Conservation (phyloP, 2,113 vertebrate species). For the Haemorhous mexicanus region DNA sequence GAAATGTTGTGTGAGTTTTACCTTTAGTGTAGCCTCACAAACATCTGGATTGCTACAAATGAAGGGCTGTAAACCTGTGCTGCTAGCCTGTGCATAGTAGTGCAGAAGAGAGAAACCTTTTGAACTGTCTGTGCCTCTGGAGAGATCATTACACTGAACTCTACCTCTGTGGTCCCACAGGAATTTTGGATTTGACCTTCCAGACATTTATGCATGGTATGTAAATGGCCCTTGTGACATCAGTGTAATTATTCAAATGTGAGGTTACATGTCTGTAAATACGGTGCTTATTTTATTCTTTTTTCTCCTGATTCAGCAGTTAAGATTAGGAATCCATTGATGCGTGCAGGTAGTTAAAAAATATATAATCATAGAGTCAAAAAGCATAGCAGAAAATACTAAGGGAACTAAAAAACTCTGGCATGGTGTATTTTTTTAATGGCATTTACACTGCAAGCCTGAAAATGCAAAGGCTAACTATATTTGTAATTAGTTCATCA, state of each 20-base stretch:
- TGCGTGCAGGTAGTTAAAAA: neutral
- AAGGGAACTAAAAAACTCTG: slow-evolving; percentile 11
- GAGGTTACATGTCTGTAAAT: neutral
- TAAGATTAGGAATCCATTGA: neutral
- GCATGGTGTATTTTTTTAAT: neutral
- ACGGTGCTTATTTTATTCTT: neutral
- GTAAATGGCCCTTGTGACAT: neutral
- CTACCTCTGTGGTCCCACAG: neutral
- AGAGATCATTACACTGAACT: neutral
- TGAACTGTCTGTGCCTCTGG: neutral
- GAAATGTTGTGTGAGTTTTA: neutral
- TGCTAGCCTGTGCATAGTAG: neutral
- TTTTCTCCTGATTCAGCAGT: neutral
- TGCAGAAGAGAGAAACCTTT: neutral
- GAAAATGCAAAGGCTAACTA: neutral
- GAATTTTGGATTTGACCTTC: neutral
- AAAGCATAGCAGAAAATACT: neutral
- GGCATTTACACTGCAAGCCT: neutral
- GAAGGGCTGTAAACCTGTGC: neutral
- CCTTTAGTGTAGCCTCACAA: neutral
- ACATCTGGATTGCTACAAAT: neutral
- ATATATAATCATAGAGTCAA: neutral
- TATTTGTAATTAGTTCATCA: neutral
- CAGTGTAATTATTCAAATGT: neutral
- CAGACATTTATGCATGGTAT: neutral